Base-by-base conservation (phyloP, 2,113 vertebrate species). In the Prunella himalayana region DNA sequence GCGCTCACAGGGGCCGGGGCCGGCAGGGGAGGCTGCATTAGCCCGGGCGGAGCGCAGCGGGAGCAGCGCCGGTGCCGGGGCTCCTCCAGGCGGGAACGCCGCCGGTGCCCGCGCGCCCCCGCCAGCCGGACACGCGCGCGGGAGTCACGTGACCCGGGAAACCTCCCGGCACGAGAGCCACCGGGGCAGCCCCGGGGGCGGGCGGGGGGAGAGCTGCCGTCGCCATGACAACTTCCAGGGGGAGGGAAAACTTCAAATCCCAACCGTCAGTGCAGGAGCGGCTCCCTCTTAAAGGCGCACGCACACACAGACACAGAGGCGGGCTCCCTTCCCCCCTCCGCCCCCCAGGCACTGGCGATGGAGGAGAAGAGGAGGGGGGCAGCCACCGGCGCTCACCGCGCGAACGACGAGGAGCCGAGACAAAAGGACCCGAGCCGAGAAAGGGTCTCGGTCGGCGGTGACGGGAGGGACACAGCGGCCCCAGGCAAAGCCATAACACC, bases 221-320 rank as follows among this genome's bases (percentile, higher is more conserved):
- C 94, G 90, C 86, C 94, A 97, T 95, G 95, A 90, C 96, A 95
- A 97, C 94, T 82, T 95, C 69, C 70, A 83, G 70, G 87, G 66
- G 95, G 91, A 91, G 92, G 93, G 89, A 95, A 96, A 93, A 98
- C 98, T 98, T 98, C 97, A 97, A 98, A 98, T 98, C 98, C 98
- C 97, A 98, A 98, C 98, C 97, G 98, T 98, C 98, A 97, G 97
- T 92, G 98, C 97, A 97, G 96, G 93, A 98, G 95, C 97, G 93
- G 97, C 97, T 97, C 93, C 90, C 93, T 96, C 98, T 98, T 98
- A 98, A 98, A 98, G 97, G 92, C 96, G 82, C 93, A 96, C 79
- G 49, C 66, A 86, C 89, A 59, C 51, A 47, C 37, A 68, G 28
- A 53, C 56, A 56, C 42, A 59, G 92, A n/a, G 79, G 93, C 85